Base-by-base conservation (phyloP, 1,140 invertebrate species). In the Pectinophora gossypiella region DNA sequence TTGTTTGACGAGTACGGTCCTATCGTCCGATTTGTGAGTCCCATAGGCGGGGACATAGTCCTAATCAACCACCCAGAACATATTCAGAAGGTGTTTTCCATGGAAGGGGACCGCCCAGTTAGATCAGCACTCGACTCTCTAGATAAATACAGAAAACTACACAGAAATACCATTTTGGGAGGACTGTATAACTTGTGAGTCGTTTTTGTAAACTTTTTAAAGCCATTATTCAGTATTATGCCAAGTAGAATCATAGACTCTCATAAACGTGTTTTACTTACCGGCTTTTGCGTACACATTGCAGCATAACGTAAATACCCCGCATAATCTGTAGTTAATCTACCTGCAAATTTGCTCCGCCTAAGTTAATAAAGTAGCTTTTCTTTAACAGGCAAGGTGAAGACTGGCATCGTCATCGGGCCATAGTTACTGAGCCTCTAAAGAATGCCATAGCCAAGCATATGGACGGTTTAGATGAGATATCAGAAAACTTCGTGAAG, bases 1-100 rank as follows among this genome's bases (percentile, higher is more conserved):
- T 67, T 92, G 0, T 91, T 92, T 52, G 88, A 92, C 45, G 84
- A 91, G 58, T 92, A 92, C 51, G 91, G 91, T 1, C 90, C 91
- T 0, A 87, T 93, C 5, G 91, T 92, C 3, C 80, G 91, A 44
- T 81, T 92, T 15, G 88, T 91, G 10, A 91, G 91, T 21, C 90
- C 91, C 0, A 77, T 92, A 22, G 88, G 90, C 0, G 86, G 88
- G 3, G 89, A 92, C 45, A 89, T 92, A 19, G 89, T 92, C 1
- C 83, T 93, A 56, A 81, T 90, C 15, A 89, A 85, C 57, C 88
- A 91, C 16, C 91, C 91, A 0, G 90, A 92, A 51, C 90, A 92
- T 53, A 91, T 91, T 47, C 85, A 89, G 19, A 87, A 90, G 46
- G 89, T 92, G 1, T 90, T 91, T 51, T 72, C 85, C 2, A 88